phyloP scores from a whole-genome alignment of 2,888 invertebrate species.

The Kuschelorhynchus macadamiae region DNA sequence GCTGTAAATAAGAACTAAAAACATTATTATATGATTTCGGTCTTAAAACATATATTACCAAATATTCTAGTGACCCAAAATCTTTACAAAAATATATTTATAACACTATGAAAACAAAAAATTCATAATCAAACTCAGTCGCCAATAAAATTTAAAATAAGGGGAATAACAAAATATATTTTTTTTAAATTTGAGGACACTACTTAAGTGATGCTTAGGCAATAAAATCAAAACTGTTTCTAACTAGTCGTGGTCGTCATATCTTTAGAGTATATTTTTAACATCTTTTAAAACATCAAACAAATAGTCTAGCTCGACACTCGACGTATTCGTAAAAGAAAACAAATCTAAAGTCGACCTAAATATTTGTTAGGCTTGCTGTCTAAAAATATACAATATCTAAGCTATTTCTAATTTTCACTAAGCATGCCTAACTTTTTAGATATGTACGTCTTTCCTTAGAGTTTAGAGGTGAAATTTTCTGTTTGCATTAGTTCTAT shows the following conservation, averaged over 20 bases:
- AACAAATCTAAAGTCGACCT: constrained; percentile 26
- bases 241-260: neutral
- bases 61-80: too few relatives aligned
- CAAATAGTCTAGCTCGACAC: constrained; percentile 32
- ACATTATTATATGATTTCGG: too few relatives aligned
- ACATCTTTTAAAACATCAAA: constrained; percentile 16
- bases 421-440: constrained; percentile 11
- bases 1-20: too few relatives aligned
- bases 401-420: constrained; percentile 17
- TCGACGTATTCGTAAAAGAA: constrained; percentile 16
- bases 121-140: too few relatives aligned
- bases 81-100: too few relatives aligned
- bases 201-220: neutral
- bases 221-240: neutral
- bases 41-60: too few relatives aligned
- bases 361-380: constrained; percentile 20
- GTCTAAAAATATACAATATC: constrained; percentile 30
- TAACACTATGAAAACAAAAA: too few relatives aligned
- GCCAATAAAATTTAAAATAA: too few relatives aligned
- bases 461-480: constrained; percentile 6
- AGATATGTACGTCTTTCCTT: constrained; percentile 14
- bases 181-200: neutral
- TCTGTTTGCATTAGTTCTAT: constrained; percentile 3
- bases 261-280: constrained; percentile 31
- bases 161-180: too few relatives aligned